Conservation (phyloP, 2,888 invertebrate species). For the Antheraea yamamai region DNA sequence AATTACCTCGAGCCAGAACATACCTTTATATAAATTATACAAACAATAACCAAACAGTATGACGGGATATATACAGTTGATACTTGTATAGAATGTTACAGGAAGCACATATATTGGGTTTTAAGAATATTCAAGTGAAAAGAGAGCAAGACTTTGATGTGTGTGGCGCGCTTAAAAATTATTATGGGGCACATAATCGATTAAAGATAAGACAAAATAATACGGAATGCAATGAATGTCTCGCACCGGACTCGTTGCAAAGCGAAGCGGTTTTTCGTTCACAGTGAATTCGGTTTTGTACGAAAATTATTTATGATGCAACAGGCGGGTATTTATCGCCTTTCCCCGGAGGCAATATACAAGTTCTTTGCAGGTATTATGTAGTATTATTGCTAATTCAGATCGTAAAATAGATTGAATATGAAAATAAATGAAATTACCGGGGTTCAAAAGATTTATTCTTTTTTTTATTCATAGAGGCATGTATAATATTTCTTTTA, state of each 20-base stretch:
- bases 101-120: too few relatives aligned
- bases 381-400: not conserved
- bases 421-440: not conserved
- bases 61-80: too few relatives aligned
- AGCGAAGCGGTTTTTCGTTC: not conserved
- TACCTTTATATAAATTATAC: too few relatives aligned
- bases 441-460: not conserved
- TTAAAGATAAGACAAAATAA: not conserved
- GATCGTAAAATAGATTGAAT: not conserved
- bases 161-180: not conserved
- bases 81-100: too few relatives aligned
- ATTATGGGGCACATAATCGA: not conserved
- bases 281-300: not conserved
- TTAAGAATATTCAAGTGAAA: too few relatives aligned
- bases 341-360: not conserved
- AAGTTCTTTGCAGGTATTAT: not conserved
- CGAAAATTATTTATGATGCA: conserved; percentile 9
- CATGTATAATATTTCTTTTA: too few relatives aligned
- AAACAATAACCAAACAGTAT: too few relatives aligned
- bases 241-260: not conserved
- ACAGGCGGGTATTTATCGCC: not conserved
- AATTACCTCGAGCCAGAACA: too few relatives aligned
- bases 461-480: not conserved
- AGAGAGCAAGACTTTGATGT: not conserved
- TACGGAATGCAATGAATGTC: not conserved